Evolutionary conservation across 2,888 invertebrate genomes (phyloP).

Genomic region (Serripes groenlandicus): DNA sequence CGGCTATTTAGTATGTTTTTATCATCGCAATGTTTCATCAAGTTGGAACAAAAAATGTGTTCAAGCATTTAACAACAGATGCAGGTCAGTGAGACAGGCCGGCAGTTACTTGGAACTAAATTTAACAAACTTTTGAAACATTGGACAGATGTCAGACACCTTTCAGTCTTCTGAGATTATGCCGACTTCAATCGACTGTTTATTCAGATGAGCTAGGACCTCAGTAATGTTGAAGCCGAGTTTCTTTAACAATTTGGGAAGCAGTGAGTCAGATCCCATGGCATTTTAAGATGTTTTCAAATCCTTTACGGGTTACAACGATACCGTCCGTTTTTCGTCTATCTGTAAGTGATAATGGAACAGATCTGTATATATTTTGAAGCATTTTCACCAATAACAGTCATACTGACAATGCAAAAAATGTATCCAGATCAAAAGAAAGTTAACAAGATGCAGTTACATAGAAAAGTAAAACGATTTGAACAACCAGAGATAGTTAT

Average conservation of each 20-base stretch:
- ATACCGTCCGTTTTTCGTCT: background rate
- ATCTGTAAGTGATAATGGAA: background rate
- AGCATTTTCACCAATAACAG: background rate
- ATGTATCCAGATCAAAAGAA: background rate
- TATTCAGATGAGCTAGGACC: background rate
- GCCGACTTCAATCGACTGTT: background rate
- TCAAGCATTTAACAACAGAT: background rate
- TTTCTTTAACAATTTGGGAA: background rate
- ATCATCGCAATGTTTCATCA: background rate
- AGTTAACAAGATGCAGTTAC: background rate
- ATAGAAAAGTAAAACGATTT: slow-evolving; percentile 24
- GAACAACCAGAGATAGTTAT: slow-evolving; percentile 10
- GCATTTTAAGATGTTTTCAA: background rate
- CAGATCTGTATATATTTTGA: background rate
- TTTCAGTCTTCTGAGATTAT: background rate
- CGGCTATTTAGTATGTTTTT: background rate
- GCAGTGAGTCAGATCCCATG: background rate
- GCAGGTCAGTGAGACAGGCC: background rate
- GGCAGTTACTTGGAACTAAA: background rate
- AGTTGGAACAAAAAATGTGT: background rate
- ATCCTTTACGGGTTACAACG: background rate
- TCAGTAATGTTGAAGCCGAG: background rate
- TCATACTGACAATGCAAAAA: background rate
- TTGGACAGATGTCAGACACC: background rate
- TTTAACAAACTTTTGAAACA: background rate